These are phyloP conservation scores for Galagoides demidoff DNA, from an alignment of 2,797 vertebrate species.

Conservation along the genomic window DNA sequence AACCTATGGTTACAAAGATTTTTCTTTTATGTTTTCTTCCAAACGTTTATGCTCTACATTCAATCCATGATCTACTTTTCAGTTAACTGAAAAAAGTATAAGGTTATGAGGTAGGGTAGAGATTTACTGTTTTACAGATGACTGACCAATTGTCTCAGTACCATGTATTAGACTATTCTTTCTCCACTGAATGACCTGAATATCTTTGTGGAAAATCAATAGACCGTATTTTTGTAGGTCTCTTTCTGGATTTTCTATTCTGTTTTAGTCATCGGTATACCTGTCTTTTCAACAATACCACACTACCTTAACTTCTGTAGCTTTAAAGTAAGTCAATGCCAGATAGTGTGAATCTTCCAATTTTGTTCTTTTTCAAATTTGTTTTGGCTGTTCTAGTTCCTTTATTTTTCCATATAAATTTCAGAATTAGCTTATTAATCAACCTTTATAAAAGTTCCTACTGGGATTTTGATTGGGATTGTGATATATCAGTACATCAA, in stretches of 20 bases:
- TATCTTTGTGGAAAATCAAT: too few relatives aligned
- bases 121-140: neutral
- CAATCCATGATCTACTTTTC: neutral
- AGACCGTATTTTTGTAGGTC: too few relatives aligned
- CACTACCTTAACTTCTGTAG: neutral
- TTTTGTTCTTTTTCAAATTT: neutral
- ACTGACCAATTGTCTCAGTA: too few relatives aligned
- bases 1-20: neutral
- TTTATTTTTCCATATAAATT: neutral
- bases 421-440: neutral
- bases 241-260: too few relatives aligned
- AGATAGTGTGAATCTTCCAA: neutral
- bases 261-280: too few relatives aligned
- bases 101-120: neutral
- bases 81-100: neutral
- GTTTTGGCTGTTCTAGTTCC: too few relatives aligned
- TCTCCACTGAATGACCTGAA: too few relatives aligned
- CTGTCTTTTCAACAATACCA: neutral
- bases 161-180: too few relatives aligned
- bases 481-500: neutral
- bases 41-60: neutral
- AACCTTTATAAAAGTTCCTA: neutral
- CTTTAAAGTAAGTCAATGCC: neutral
- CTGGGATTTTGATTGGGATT: neutral
- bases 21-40: neutral